Evolutionary conservation across 1,140 invertebrate species (phyloP).

Genomic region (Drosophila tropicalis): DNA sequence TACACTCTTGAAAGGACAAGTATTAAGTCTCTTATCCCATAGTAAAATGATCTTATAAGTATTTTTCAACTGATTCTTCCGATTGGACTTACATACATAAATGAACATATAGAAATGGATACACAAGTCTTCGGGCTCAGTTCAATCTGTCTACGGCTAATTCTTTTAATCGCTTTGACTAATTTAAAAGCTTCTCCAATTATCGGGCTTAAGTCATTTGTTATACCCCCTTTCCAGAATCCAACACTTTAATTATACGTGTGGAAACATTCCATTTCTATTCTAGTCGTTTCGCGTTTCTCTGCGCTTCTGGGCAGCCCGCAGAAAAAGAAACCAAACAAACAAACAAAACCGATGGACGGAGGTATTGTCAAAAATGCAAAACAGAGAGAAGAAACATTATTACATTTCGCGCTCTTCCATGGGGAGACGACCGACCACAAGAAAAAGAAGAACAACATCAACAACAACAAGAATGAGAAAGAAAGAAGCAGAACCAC

Average conservation of each 20-base stretch:
- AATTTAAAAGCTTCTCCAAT: slow-evolving; percentile 43
- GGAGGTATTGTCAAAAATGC: slow-evolving; percentile 70
- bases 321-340: slow-evolving; percentile 43
- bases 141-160: background rate
- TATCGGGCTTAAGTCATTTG: slow-evolving; percentile 31
- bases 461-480: slow-evolving; percentile 17
- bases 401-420: slow-evolving; percentile 77
- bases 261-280: slow-evolving; percentile 48
- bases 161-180: slow-evolving; percentile 21
- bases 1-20: too few species aligned
- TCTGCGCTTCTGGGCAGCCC: slow-evolving; percentile 53
- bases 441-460: slow-evolving; percentile 53
- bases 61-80: too few species aligned
- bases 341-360: too few species aligned
- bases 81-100: too few species aligned
- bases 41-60: too few species aligned
- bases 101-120: too few species aligned
- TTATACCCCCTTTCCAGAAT: background rate
- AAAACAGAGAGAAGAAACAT: slow-evolving; percentile 75
- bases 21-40: too few species aligned
- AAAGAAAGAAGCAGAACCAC: slow-evolving; percentile 55
- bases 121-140: too few species aligned
- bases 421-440: slow-evolving; percentile 56
- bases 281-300: slow-evolving; percentile 15
- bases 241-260: slow-evolving; percentile 43